These are phyloP conservation scores for Ochropleura leucogaster DNA, from an alignment of 2,888 invertebrate species.

Conservation along the genomic window DNA sequence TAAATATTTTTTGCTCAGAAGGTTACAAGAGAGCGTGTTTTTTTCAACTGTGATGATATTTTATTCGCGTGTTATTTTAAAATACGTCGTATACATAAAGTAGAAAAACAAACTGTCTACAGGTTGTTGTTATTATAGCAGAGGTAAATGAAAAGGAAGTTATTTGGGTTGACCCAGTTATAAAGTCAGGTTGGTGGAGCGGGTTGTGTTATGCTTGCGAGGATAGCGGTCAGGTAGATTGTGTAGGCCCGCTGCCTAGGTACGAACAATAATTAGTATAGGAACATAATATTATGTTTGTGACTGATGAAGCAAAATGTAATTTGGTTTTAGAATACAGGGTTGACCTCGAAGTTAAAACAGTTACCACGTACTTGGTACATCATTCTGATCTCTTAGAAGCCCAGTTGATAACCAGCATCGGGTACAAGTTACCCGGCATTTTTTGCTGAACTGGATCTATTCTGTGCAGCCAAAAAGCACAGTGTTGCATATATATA, in stretches of 20 bases:
- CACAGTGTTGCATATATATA: no score
- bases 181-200: conserved; percentile 34
- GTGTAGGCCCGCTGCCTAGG: conserved; percentile 26
- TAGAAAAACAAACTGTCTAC: conserved; percentile 36
- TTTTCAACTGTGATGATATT: no score
- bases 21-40: no score
- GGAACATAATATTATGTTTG: conserved; percentile 2
- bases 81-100: conserved; percentile 8
- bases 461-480: no score
- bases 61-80: not conserved
- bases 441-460: no score
- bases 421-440: no score
- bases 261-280: conserved; percentile 29
- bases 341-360: no score
- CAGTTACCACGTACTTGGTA: no score
- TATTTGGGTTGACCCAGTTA: conserved; percentile 57
- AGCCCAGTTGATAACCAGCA: no score
- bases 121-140: conserved; percentile 53
- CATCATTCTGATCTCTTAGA: no score
- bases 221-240: conserved; percentile 31
- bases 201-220: conserved; percentile 12
- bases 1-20: no score
- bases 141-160: conserved; percentile 54
- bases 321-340: not conserved
- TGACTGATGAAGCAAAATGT: conserved; percentile 19